Conservation (phyloP, 2,797 vertebrate genomes). For the Gastrophryne carolinensis region DNA sequence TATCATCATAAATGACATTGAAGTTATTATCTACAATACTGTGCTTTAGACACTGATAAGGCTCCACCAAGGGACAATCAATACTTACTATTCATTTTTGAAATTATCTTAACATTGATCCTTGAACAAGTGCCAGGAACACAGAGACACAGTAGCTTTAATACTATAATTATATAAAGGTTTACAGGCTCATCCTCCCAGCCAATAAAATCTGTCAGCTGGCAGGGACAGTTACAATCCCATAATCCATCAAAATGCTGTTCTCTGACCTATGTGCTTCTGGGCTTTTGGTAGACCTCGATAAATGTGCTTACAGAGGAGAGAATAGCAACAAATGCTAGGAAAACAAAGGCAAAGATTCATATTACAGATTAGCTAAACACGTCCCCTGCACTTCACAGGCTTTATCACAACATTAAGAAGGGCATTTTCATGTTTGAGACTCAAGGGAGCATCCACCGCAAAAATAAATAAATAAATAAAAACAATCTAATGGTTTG, state of each 20-base stretch:
- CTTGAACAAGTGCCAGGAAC: conserved; percentile 86
- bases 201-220: conserved; percentile 98
- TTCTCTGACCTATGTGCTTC: conserved; percentile 88
- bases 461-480: conserved; percentile 7
- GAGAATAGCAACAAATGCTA: conserved; percentile 67
- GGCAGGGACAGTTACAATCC: conserved; percentile 85
- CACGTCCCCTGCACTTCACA: conserved; percentile 38
- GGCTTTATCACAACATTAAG: conserved; percentile 48
- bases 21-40: conserved; percentile 91
- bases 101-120: conserved; percentile 99
- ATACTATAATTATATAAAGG: conserved; percentile 99
- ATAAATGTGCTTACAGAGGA: conserved; percentile 81
- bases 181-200: conserved; percentile 96
- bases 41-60: conserved; percentile 89
- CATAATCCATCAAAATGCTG: conserved; percentile 98
- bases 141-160: conserved; percentile 86
- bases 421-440: conserved; percentile 49
- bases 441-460: conserved; percentile 43
- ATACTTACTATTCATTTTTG: conserved; percentile 99
- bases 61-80: conserved; percentile 86
- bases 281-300: conserved; percentile 77
- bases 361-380: conserved; percentile 60
- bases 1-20: conserved; percentile 96
- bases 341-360: conserved; percentile 70
- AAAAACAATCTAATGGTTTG: conserved; percentile 29